Evolutionary conservation across 1,140 invertebrate species (phyloP).

Genomic region (Chionoecetes opilio): DNA sequence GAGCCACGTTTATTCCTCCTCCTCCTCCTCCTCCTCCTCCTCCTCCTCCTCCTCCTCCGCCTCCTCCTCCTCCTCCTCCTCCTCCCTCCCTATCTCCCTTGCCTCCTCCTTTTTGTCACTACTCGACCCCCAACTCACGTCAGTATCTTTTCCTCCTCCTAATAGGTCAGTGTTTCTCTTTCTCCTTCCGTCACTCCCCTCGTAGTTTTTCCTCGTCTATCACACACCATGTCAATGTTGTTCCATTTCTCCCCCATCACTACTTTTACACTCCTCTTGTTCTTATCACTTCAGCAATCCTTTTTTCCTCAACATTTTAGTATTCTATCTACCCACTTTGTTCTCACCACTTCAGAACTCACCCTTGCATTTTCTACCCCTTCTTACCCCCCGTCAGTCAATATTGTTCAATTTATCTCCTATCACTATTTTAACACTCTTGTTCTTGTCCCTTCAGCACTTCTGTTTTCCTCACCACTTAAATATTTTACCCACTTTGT

Average conservation of each 20-base stretch:
- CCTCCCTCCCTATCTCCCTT: background rate
- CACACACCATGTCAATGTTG: background rate
- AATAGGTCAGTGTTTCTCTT: background rate
- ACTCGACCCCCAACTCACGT: background rate
- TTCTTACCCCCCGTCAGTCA: too few relatives aligned
- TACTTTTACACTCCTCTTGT: background rate
- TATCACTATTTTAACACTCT: too few relatives aligned
- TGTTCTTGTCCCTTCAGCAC: too few relatives aligned
- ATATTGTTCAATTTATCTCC: too few relatives aligned
- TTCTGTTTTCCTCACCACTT: too few relatives aligned
- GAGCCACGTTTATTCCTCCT: background rate
- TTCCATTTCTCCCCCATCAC: background rate
- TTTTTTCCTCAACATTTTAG: background rate
- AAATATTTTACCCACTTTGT: too few relatives aligned
- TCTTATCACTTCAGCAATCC: background rate
- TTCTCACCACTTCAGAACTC: background rate
- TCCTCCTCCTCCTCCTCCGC: background rate
- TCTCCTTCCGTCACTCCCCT: background rate
- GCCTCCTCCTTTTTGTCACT: background rate
- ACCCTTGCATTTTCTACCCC: too few relatives aligned
- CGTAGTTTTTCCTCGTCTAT: background rate
- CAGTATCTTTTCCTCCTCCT: background rate
- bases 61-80: background rate
- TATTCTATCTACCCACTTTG: background rate
- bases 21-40: background rate